Evolutionary conservation across 1,140 invertebrate species (phyloP), one percentile per base, ranked within the genome.

Genomic region (Yoshiicerus persimilis): DNA sequence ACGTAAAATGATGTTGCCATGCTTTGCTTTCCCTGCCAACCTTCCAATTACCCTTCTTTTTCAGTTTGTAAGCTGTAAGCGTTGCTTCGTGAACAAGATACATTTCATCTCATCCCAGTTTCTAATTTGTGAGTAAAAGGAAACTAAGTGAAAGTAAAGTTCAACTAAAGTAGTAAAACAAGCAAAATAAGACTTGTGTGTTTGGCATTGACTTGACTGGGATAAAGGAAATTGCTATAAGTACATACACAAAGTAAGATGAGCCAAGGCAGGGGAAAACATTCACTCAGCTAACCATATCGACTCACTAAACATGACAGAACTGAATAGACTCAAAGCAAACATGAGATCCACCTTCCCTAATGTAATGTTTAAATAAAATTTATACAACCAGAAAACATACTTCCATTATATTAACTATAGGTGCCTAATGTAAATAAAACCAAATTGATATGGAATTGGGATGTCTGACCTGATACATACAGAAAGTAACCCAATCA

Each of bases 81-180:
- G 66, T 70, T 70, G 27, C 66, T 32, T 34, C 75, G 75, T 38
- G 34, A 36, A 80, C 20, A 36, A 80, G 75, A 80, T 80, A 80
- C 75, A 80, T 80, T 80, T 80, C 75, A 30, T 70, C 27, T 70
- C 64, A 38, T 80, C 32, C 34, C 32, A 80, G 30, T 36, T 80
- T 80, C 75, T 80, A 80, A 80, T 80, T 80, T 80, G 75, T 34
- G 34, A 80, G 75, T 80, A 36, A 80, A 38, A 20, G 23, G 75
- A 80, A 80, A 38, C 34, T 80, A 80, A 80, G 75, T 80, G 75
- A 80, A 80, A 80, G 75, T 80, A 36, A 80, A 80, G 34, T 80
- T 80, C 75, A 80, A 70, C 66, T 80, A n/a, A 80, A 80, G 75
- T 80, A 80, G 75, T 80, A 38, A 80, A 80, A 38, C 75, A 34